These are phyloP conservation scores for Colletes latitarsis DNA, from an alignment of 1,140 invertebrate genomes.

Conservation along the genomic window DNA sequence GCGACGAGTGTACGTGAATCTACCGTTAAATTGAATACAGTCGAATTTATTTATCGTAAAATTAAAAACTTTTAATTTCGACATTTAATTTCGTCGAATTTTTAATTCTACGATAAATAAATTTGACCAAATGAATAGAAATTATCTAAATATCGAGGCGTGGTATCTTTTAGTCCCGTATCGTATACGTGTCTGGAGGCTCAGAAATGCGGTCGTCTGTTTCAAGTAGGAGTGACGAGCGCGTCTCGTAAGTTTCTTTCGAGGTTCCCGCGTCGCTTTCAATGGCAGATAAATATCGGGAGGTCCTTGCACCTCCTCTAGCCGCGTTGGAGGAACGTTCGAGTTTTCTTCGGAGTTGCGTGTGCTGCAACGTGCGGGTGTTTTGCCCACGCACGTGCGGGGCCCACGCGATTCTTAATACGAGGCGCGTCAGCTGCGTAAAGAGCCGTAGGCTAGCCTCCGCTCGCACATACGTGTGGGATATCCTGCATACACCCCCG, in stretches of 20 bases:
- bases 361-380: constrained; percentile 47
- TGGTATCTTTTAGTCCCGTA: no score
- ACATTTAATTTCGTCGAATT: no score
- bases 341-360: constrained; percentile 49
- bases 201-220: background rate
- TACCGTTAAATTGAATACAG: no score
- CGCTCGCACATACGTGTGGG: constrained; percentile 20
- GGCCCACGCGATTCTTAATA: constrained; percentile 69
- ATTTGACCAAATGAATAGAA: no score
- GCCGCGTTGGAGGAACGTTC: constrained; percentile 29
- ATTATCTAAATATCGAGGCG: no score
- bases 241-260: constrained; percentile 18
- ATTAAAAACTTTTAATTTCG: no score
- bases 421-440: constrained; percentile 72
- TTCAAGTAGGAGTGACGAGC: constrained; percentile 13
- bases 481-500: constrained; percentile 61
- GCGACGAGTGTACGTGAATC: no score
- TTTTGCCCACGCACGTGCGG: constrained; percentile 66
- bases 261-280: constrained; percentile 19
- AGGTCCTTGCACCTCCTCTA: constrained; percentile 34
- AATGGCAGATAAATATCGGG: constrained; percentile 49
- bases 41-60: no score
- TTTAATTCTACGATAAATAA: no score
- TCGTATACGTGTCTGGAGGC: no score
- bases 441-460: constrained; percentile 62